Evolutionary conservation across 2,797 vertebrate genomes (phyloP).

Genomic region (Sebastiscus albofasciatus): DNA sequence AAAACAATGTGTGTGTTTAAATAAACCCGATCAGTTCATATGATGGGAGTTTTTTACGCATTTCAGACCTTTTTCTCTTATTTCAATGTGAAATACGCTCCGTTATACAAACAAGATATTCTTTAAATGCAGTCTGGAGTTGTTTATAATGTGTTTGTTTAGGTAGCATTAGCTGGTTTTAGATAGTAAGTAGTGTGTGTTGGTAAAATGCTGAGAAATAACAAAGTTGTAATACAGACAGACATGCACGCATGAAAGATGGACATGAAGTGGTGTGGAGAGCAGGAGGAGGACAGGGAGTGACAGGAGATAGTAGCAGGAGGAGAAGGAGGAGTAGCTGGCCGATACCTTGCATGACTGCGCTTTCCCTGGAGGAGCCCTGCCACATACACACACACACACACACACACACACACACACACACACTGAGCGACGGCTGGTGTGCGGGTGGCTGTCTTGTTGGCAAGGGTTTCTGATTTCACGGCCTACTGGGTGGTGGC

Average conservation of each 20-base stretch:
- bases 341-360: slow-evolving; percentile 79
- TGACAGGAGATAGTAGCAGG: slow-evolving; percentile 63
- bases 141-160: too few species aligned
- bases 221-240: slow-evolving; percentile 8
- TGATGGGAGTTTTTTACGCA: background rate
- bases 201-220: background rate
- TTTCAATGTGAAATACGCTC: background rate
- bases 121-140: background rate
- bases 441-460: slow-evolving; percentile 80
- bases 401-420: slow-evolving; percentile 47
- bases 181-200: background rate
- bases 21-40: background rate
- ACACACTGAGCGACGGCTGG: slow-evolving; percentile 57
- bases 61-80: background rate
- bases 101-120: background rate
- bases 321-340: slow-evolving; percentile 71
- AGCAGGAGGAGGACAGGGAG: slow-evolving; percentile 41
- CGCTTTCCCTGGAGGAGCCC: slow-evolving; percentile 67
- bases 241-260: background rate
- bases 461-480: slow-evolving; percentile 81
- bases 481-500: slow-evolving; percentile 78
- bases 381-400: slow-evolving; percentile 33
- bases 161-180: background rate
- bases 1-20: background rate
- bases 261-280: slow-evolving; percentile 16